phyloP scores from a whole-genome alignment of 2,888 invertebrate species.

The Amaurobius ferox region DNA sequence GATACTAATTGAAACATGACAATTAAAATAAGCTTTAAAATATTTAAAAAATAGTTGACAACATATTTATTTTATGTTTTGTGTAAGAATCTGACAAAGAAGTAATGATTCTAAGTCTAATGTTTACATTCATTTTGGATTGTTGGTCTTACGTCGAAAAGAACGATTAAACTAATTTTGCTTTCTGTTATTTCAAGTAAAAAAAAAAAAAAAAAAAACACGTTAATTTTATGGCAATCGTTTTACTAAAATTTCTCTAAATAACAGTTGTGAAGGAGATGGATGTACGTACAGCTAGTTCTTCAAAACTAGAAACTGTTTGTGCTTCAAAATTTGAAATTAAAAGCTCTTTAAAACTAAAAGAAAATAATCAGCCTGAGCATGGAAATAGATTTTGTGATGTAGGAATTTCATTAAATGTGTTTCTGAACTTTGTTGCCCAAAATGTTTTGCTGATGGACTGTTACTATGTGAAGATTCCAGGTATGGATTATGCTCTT shows the following conservation, averaged over 20 bases:
- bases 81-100: neutral
- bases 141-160: neutral
- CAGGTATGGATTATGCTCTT: slow-evolving; percentile 20
- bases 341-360: too few relatives aligned
- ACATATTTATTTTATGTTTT: neutral
- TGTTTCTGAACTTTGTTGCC: slow-evolving; percentile 17
- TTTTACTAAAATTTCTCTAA: neutral
- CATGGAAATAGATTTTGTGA: slow-evolving; percentile 21
- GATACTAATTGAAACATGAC: too few relatives aligned
- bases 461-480: slow-evolving; percentile 20
- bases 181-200: neutral
- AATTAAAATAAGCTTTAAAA: too few relatives aligned
- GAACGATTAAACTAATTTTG: neutral
- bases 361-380: too few relatives aligned
- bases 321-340: too few relatives aligned
- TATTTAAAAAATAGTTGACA: neutral
- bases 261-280: neutral
- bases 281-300: too few relatives aligned
- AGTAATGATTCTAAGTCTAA: neutral
- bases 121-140: neutral
- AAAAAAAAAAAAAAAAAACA: neutral
- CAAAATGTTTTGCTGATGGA: neutral
- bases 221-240: slow-evolving; percentile 10
- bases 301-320: too few relatives aligned
- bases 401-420: slow-evolving; percentile 12